These are phyloP conservation scores for Neosilurus mollespiculum DNA, from an alignment of 2,797 vertebrate genomes.

Conservation along the genomic window DNA sequence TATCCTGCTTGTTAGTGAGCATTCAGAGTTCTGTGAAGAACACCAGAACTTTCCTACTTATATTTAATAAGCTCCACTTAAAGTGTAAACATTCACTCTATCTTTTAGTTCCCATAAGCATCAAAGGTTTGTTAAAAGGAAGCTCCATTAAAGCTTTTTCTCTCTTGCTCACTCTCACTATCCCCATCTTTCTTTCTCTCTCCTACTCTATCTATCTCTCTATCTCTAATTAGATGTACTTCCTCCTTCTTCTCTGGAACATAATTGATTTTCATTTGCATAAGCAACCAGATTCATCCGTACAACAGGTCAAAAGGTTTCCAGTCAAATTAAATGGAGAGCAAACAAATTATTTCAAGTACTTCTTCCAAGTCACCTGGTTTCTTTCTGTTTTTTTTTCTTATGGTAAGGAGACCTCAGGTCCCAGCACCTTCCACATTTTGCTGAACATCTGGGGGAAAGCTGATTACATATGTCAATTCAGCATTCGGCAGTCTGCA, in stretches of 20 bases:
- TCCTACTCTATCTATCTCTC: constrained; percentile 23
- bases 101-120: constrained; percentile 32
- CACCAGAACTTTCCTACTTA: constrained; percentile 38
- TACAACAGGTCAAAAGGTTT: constrained; percentile 33
- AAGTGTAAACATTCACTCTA: constrained; percentile 38
- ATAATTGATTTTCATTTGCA: constrained; percentile 48
- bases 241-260: constrained; percentile 25
- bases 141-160: constrained; percentile 24
- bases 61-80: constrained; percentile 46
- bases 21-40: constrained; percentile 35
- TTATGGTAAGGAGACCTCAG: constrained; percentile 13
- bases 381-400: neutral
- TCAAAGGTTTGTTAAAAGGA: constrained; percentile 39
- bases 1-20: constrained; percentile 33
- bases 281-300: constrained; percentile 35
- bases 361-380: constrained; percentile 10
- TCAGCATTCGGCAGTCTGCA: constrained; percentile 33
- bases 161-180: neutral
- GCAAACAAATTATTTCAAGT: constrained; percentile 38
- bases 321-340: constrained; percentile 34
- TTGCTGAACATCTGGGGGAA: constrained; percentile 28
- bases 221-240: constrained; percentile 33
- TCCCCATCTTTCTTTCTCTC: constrained; percentile 10
- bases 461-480: constrained; percentile 43
- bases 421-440: constrained; percentile 22